Percentiles rank a stretch among this genome's conserved stretches.
Conservation (phyloP, 2,797 vertebrate genomes). For the Neosilurus mollespiculum region DNA sequence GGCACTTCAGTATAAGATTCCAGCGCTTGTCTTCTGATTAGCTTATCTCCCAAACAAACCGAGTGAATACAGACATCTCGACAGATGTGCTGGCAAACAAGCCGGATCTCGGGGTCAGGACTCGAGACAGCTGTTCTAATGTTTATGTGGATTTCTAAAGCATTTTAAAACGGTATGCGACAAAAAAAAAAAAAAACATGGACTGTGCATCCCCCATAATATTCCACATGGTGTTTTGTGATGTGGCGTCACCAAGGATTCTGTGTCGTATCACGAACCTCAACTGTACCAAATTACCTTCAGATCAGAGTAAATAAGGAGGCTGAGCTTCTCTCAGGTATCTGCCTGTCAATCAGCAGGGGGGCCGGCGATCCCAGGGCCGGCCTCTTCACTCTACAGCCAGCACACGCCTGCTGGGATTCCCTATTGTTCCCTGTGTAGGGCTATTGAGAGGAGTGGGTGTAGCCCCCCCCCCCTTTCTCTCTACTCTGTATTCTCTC, state of each 20-base stretch:
- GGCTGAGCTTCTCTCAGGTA: slow-evolving; percentile 33
- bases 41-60: slow-evolving; percentile 43
- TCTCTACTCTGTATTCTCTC: slow-evolving; percentile 70
- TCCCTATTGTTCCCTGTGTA: slow-evolving; percentile 60
- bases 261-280: neutral
- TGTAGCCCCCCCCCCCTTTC: slow-evolving; percentile 59
- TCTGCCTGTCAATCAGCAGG: slow-evolving; percentile 27
- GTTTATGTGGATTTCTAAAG: neutral
- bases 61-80: slow-evolving; percentile 20
- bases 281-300: neutral
- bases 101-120: neutral
- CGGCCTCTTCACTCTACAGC: slow-evolving; percentile 58
- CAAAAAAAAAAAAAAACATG: neutral
- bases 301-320: slow-evolving; percentile 16
- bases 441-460: slow-evolving; percentile 56
- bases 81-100: neutral
- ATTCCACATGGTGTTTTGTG: neutral
- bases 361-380: slow-evolving; percentile 18
- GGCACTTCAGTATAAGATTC: slow-evolving; percentile 25
- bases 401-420: slow-evolving; percentile 56
- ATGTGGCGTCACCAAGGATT: neutral
- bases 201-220: neutral
- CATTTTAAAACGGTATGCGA: neutral
- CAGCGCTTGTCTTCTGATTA: slow-evolving; percentile 13
- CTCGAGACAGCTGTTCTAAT: neutral